These are phyloP conservation scores for Heliconius hewitsoni DNA, from an alignment of 1,140 invertebrate genomes.

Conservation along the genomic window DNA sequence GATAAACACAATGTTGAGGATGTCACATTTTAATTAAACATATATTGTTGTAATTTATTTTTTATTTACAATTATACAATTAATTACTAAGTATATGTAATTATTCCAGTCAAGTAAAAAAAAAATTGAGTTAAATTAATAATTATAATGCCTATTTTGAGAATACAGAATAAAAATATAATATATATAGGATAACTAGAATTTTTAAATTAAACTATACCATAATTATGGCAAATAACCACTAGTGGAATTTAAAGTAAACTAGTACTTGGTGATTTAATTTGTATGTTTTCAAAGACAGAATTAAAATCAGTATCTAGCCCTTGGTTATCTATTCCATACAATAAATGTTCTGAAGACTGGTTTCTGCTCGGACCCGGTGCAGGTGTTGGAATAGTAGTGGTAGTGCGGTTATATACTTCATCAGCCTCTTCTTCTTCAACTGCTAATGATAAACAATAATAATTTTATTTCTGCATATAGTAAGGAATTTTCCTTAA, in stretches of 20 bases:
- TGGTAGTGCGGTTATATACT: conserved; percentile 78
- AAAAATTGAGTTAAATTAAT: not conserved
- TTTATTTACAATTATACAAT: not conserved
- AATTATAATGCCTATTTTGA: not conserved
- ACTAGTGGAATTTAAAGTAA: conserved; percentile 55
- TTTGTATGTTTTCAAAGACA: conserved; percentile 80
- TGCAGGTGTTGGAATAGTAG: conserved; percentile 60
- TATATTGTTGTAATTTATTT: not conserved
- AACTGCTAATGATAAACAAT: conserved; percentile 45
- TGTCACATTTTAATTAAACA: conserved; percentile 22
- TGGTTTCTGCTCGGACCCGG: conserved; percentile 71
- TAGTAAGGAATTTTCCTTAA: too few relatives aligned
- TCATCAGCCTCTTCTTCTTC: conserved; percentile 77
- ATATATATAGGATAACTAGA: not conserved
- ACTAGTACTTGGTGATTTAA: conserved; percentile 72
- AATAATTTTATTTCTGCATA: too few relatives aligned
- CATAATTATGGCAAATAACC: conserved; percentile 1
- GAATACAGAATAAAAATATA: not conserved
- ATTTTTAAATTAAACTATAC: not conserved
- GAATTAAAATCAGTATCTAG: conserved; percentile 81
- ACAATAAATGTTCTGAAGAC: conserved; percentile 73
- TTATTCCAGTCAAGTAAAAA: not conserved
- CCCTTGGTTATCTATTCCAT: conserved; percentile 79
- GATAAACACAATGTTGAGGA: conserved; percentile 31
- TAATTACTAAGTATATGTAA: not conserved